Conservation (phyloP, 1,140 invertebrate genomes). For the Octopus sinensis region DNA sequence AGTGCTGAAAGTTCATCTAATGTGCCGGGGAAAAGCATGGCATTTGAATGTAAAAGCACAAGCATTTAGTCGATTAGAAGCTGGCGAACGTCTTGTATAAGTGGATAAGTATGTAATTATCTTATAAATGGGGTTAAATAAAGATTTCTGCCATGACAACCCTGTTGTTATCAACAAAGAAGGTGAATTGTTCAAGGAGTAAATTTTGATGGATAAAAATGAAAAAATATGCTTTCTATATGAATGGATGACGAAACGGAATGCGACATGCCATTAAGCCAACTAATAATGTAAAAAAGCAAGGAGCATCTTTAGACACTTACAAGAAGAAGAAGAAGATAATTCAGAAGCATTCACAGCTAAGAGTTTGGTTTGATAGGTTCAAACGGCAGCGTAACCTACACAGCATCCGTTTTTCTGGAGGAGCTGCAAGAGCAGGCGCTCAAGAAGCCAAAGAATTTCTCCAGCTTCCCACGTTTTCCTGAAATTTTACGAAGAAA, state of each 20-base stretch:
- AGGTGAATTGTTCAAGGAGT: constrained; percentile 1
- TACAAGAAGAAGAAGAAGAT: constrained; percentile 7
- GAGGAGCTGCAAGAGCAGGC: neutral
- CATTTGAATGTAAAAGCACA: neutral
- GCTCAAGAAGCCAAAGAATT: neutral
- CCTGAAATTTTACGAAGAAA: constrained; percentile 2
- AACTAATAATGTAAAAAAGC: neutral
- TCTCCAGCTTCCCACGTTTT: neutral
- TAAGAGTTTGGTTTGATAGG: constrained; percentile 5
- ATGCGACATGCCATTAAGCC: constrained; percentile 7
- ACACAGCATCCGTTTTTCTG: constrained; percentile 4
- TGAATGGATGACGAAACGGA: constrained; percentile 3
- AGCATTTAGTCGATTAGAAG: neutral
- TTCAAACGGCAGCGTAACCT: neutral
- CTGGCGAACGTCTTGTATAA: neutral
- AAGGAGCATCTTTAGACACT: constrained; percentile 7
- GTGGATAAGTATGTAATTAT: neutral
- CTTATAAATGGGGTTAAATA: neutral
- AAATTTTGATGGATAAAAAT: neutral
- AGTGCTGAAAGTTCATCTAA: constrained; percentile 7
- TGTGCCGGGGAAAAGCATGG: neutral
- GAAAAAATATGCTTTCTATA: neutral
- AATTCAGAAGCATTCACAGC: constrained; percentile 5
- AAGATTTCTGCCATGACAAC: constrained; percentile 4
- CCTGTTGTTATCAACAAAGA: constrained; percentile 1